Percentiles rank a stretch among this genome's conserved stretches.
phyloP scores from a whole-genome alignment of 2,888 invertebrate species.

The Andrena bucephala region DNA sequence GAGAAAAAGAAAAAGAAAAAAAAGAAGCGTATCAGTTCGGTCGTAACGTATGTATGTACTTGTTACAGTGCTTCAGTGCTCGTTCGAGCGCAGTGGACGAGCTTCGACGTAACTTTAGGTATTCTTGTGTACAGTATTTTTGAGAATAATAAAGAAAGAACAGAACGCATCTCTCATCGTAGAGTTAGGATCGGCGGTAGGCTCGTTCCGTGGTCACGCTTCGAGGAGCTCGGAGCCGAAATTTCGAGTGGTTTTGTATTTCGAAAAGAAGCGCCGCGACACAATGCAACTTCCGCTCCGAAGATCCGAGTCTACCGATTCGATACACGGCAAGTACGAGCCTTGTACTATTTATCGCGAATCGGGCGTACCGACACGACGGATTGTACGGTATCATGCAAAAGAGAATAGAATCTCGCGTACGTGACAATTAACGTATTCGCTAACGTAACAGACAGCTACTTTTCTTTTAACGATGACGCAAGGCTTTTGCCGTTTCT shows the following conservation, averaged over 20 bases:
- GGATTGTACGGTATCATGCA: conserved; percentile 70
- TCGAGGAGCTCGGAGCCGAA: neutral
- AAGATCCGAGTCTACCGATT: conserved; percentile 58
- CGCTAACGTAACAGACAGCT: conserved; percentile 20
- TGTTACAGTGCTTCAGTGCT: conserved; percentile 58
- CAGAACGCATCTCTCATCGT: conserved; percentile 50
- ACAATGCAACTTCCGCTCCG: conserved; percentile 15
- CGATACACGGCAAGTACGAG: conserved; percentile 35
- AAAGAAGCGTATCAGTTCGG: conserved; percentile 56
- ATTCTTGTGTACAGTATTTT: conserved; percentile 75
- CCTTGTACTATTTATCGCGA: conserved; percentile 28
- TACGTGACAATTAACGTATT: conserved; percentile 31
- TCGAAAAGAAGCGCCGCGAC: conserved; percentile 5
- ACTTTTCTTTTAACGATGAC: conserved; percentile 18
- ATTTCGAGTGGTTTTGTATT: conserved; percentile 33
- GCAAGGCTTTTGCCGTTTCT: conserved; percentile 30
- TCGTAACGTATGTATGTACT: conserved; percentile 43
- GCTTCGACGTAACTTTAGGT: conserved; percentile 65
- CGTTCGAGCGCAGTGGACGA: conserved; percentile 51
- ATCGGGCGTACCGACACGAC: conserved; percentile 44
- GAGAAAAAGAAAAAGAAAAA: neutral
- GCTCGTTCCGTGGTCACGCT: conserved; percentile 28
- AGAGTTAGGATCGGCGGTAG: conserved; percentile 56
- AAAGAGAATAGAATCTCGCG: conserved; percentile 63
- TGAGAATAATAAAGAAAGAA: conserved; percentile 62